Conservation (phyloP, 2,888 invertebrate genomes). For the Chrysolina oricalcia region DNA sequence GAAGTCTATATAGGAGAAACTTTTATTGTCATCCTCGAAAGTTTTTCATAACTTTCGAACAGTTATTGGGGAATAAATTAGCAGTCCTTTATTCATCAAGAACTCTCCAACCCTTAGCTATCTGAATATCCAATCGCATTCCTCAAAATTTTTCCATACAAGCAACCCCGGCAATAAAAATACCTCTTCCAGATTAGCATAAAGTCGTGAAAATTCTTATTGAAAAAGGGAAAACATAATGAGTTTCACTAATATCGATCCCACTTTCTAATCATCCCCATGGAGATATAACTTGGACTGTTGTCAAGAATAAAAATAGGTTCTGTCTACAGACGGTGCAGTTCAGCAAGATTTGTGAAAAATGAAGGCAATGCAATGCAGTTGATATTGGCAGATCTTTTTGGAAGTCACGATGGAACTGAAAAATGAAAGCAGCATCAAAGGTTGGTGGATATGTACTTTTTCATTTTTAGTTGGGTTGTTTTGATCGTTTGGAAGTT, state of each 20-base stretch:
- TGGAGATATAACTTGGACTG: constrained; percentile 58
- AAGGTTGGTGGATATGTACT: constrained; percentile 46
- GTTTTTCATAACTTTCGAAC: too few species aligned
- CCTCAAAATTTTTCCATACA: neutral
- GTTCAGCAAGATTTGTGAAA: neutral
- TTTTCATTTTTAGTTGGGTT: neutral
- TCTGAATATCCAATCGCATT: neutral
- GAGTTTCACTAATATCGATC: constrained; percentile 55
- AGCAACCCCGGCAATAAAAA: neutral
- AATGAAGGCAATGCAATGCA: constrained; percentile 56
- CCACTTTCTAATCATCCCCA: constrained; percentile 53
- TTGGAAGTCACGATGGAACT: constrained; percentile 51
- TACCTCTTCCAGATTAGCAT: neutral
- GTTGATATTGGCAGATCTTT: constrained; percentile 49
- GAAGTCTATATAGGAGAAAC: too few species aligned
- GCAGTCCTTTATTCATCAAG: too few species aligned
- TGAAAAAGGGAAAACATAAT: constrained; percentile 46
- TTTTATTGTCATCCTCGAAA: too few species aligned
- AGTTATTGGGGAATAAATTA: too few species aligned
- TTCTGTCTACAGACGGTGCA: constrained; percentile 45
- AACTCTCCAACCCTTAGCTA: neutral
- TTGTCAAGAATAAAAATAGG: constrained; percentile 51
- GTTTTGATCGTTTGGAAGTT: neutral
- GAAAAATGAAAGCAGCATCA: constrained; percentile 52
- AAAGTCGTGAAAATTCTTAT: constrained; percentile 16